phyloP scores from a whole-genome alignment of 2,888 invertebrate species.

The Drosophila anomalata region DNA sequence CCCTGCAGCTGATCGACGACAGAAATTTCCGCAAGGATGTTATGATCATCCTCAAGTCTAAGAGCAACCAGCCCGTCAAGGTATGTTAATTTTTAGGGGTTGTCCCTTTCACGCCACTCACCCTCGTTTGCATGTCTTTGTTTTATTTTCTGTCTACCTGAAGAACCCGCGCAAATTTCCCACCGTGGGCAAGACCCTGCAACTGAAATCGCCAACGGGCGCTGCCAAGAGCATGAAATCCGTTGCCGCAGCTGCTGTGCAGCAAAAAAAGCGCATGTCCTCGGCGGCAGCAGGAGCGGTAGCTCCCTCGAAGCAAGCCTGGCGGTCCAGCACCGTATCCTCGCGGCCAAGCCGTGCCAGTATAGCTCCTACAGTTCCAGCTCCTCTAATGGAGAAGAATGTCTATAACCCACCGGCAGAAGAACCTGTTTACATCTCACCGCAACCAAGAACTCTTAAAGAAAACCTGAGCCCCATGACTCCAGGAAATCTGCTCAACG shows the following conservation, averaged over 20 bases:
- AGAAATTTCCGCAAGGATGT: slow-evolving; percentile 88
- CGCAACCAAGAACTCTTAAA: slow-evolving; percentile 69
- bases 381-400: slow-evolving; percentile 78
- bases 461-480: slow-evolving; percentile 84
- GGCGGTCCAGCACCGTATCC: slow-evolving; percentile 15
- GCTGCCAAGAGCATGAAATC: slow-evolving; percentile 77
- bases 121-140: slow-evolving; percentile 7
- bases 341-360: slow-evolving; percentile 11
- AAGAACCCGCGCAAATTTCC: slow-evolving; percentile 81
- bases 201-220: slow-evolving; percentile 82
- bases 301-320: slow-evolving; percentile 22
- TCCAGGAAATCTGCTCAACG: slow-evolving; percentile 75
- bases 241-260: slow-evolving; percentile 32
- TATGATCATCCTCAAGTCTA: slow-evolving; percentile 87
- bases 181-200: slow-evolving; percentile 78
- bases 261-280: slow-evolving; percentile 56
- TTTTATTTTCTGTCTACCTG: slow-evolving; percentile 36
- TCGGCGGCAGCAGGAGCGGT: slow-evolving; percentile 25
- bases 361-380: slow-evolving; percentile 8
- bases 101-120: slow-evolving; percentile 3
- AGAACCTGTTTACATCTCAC: slow-evolving; percentile 33
- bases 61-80: slow-evolving; percentile 78
- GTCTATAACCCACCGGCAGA: slow-evolving; percentile 21
- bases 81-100: slow-evolving; percentile 46
- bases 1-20: slow-evolving; percentile 87